These are phyloP conservation scores for Dione vanillae DNA, from an alignment of 2,888 invertebrate genomes.

Conservation along the genomic window DNA sequence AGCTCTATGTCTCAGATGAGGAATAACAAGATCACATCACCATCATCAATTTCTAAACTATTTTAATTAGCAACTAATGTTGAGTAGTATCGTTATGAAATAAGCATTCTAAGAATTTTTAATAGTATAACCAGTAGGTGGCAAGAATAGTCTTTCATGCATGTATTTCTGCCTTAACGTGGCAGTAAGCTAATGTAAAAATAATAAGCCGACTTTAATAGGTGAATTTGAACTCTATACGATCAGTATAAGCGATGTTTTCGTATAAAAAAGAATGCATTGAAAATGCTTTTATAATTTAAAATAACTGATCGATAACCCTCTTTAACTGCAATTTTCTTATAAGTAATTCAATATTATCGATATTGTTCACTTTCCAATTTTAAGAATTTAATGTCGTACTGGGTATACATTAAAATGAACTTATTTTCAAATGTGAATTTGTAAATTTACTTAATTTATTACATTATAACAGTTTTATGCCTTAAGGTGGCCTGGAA, in stretches of 20 bases:
- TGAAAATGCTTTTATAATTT: slow-evolving; percentile 32
- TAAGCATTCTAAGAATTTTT: not conserved
- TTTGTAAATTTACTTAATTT: no score
- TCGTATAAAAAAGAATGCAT: not conserved
- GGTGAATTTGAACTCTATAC: not conserved
- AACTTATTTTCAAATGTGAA: no score
- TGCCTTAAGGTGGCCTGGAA: no score
- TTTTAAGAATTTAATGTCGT: not conserved
- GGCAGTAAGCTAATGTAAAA: not conserved
- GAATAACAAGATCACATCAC: no score
- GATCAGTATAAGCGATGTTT: not conserved
- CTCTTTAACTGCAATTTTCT: slow-evolving; percentile 20
- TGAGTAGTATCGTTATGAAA: not conserved
- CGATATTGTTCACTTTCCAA: not conserved
- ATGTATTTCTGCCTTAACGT: slow-evolving; percentile 1
- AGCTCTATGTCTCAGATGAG: no score
- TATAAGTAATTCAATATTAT: slow-evolving; percentile 17
- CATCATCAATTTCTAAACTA: no score
- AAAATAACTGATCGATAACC: slow-evolving; percentile 33
- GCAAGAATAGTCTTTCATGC: no score
- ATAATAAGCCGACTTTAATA: not conserved
- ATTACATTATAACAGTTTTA: no score
- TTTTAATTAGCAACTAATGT: no score
- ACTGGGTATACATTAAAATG: no score
- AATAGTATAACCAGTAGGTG: no score